These are phyloP conservation scores for Lagria hirta DNA, from an alignment of 2,888 invertebrate species.

Conservation along the genomic window DNA sequence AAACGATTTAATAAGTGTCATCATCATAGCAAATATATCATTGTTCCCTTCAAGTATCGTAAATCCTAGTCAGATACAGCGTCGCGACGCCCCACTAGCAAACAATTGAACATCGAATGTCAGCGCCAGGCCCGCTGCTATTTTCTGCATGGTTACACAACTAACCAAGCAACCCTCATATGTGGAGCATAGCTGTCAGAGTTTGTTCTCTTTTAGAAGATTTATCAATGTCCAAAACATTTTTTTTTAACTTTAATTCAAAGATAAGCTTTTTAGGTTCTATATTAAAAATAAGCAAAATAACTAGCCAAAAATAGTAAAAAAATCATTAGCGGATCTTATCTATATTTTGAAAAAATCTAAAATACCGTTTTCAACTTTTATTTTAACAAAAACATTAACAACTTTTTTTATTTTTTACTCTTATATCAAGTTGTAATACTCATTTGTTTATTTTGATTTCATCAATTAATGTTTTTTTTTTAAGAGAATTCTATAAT, in stretches of 20 bases:
- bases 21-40: slow-evolving; percentile 50
- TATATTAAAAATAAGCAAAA: too few species aligned
- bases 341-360: too few species aligned
- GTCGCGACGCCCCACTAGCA: slow-evolving; percentile 38
- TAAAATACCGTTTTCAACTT: too few species aligned
- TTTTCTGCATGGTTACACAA: slow-evolving; percentile 51
- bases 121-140: slow-evolving; percentile 52
- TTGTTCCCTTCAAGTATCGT: slow-evolving; percentile 45
- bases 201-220: neutral
- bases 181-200: slow-evolving; percentile 1
- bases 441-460: too few species aligned
- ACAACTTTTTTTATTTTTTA: too few species aligned
- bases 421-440: too few species aligned
- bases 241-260: slow-evolving; percentile 6
- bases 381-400: too few species aligned
- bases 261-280: too few species aligned
- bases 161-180: slow-evolving; percentile 26
- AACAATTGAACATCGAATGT: slow-evolving; percentile 52
- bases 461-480: too few species aligned
- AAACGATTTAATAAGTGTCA: slow-evolving; percentile 55
- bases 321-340: too few species aligned
- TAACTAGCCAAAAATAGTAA: too few species aligned
- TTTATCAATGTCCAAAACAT: neutral
- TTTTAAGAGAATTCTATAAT: too few species aligned
- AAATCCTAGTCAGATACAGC: slow-evolving; percentile 52